phyloP scores from a whole-genome alignment of 2,113 vertebrate genomes.

The Mystacornis crossleyi region DNA sequence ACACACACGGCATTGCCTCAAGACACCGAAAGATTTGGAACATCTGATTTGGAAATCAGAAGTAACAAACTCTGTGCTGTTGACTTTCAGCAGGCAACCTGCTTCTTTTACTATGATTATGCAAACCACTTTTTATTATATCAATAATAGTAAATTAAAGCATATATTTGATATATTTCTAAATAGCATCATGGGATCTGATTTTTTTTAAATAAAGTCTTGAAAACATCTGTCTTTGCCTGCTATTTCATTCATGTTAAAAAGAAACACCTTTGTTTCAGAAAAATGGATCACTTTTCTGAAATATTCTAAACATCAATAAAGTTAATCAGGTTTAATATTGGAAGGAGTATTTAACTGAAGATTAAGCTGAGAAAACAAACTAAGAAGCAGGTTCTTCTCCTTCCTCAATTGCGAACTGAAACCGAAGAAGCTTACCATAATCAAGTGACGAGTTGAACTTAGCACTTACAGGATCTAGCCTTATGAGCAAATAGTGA shows the following conservation, averaged over 20 bases:
- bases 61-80: not conserved
- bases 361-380: constrained; percentile 71
- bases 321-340: constrained; percentile 62
- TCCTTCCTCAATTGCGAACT: constrained; percentile 45
- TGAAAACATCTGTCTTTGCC: not conserved
- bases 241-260: not conserved
- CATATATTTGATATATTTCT: not conserved
- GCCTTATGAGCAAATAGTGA: constrained; percentile 60
- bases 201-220: not conserved
- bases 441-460: constrained; percentile 65
- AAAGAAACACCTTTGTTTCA: not conserved
- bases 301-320: constrained; percentile 53
- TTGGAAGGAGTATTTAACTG: constrained; percentile 64
- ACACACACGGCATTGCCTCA: not conserved
- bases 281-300: not conserved
- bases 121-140: not conserved
- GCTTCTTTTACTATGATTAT: not conserved
- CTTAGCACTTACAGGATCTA: constrained; percentile 60
- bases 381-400: constrained; percentile 55
- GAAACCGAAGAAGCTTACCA: constrained; percentile 64
- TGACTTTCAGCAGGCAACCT: not conserved
- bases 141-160: not conserved
- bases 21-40: not conserved
- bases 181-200: not conserved
- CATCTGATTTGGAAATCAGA: not conserved